Evolutionary conservation across 1,140 invertebrate species (phyloP), one percentile per base, ranked within the genome.

Genomic region (Brachionus koreanus): DNA sequence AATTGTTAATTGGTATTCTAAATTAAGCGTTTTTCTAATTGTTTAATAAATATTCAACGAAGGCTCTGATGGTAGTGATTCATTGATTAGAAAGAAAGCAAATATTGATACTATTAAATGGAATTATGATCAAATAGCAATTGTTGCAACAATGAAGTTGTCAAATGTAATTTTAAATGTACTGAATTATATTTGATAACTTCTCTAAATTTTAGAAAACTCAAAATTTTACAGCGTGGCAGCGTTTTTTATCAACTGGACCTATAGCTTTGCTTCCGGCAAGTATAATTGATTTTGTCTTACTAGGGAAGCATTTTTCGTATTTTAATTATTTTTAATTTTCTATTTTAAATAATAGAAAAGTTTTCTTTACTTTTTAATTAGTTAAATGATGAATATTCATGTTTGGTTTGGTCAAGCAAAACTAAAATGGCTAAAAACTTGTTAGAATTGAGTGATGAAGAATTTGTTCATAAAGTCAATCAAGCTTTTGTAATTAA

Each of bases 391-490:
- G 90, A 92, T 52, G 90, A 90, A 19, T 87, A 92, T 4, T 95
- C 93, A 86, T 97, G 95, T 0, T 88, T 98, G 2, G 95, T 98
- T 0, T 98, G 97, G 97, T 93, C 93, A 35, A 93, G 93, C 0
- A 92, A 92, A 43, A 89, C 90, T 33, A 90, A 94, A 85, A 82
- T 89, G 63, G 94, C 94, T 0, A 92, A 93, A 85, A 85, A 91
- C 63, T 87, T 98, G 6, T 85, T 94, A 61, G 86, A 90, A 67
- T 85, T 96, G 61, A 84, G 91, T 0, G 90, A 93, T 0, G 92
- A 93, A 82, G 91, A 93, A 83, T 99, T 99, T 90, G 92, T 96
- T 0, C 94, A 96, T 88, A 92, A 91, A 61, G 87, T 98, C 1
- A 98, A 98, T 86, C 91, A 93, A 85, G 93, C 94, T 65, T 90